phyloP scores from a whole-genome alignment of 2,888 invertebrate genomes.

The Vesta saturnalis region DNA sequence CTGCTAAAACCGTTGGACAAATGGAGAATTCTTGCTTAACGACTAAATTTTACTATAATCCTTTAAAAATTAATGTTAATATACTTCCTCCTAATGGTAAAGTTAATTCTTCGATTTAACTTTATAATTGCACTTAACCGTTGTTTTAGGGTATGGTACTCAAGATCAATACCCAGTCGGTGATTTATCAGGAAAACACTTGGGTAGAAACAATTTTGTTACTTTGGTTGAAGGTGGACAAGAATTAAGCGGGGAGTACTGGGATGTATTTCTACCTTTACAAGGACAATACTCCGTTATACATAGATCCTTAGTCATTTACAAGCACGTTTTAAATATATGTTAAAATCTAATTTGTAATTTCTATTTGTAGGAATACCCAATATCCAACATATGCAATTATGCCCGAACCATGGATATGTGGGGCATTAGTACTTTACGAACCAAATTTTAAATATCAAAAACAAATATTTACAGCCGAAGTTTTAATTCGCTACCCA shows the following conservation, averaged over 20 bases:
- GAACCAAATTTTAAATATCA: slow-evolving; percentile 73
- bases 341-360: background rate
- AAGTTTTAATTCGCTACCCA: slow-evolving; percentile 85
- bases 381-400: slow-evolving; percentile 62
- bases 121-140: background rate
- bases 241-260: slow-evolving; percentile 78
- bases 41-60: slow-evolving; percentile 82
- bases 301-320: slow-evolving; percentile 82
- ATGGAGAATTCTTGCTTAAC: slow-evolving; percentile 70
- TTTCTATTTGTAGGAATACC: slow-evolving; percentile 59
- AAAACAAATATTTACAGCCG: slow-evolving; percentile 78
- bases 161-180: slow-evolving; percentile 93
- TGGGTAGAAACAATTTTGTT: slow-evolving; percentile 76
- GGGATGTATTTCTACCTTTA: slow-evolving; percentile 87
- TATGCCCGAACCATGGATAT: slow-evolving; percentile 67
- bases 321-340: slow-evolving; percentile 66
- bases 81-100: slow-evolving; percentile 74
- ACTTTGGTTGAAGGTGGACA: slow-evolving; percentile 76
- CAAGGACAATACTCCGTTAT: slow-evolving; percentile 81
- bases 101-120: background rate
- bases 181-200: slow-evolving; percentile 87
- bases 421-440: slow-evolving; percentile 73
- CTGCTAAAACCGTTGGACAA: slow-evolving; percentile 63
- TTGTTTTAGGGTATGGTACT: slow-evolving; percentile 73
- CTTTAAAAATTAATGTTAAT: slow-evolving; percentile 68